Percentiles rank a stretch among this genome's conserved stretches.
These are phyloP conservation scores for Agrochola litura DNA, from an alignment of 2,888 invertebrate genomes.

Conservation along the genomic window DNA sequence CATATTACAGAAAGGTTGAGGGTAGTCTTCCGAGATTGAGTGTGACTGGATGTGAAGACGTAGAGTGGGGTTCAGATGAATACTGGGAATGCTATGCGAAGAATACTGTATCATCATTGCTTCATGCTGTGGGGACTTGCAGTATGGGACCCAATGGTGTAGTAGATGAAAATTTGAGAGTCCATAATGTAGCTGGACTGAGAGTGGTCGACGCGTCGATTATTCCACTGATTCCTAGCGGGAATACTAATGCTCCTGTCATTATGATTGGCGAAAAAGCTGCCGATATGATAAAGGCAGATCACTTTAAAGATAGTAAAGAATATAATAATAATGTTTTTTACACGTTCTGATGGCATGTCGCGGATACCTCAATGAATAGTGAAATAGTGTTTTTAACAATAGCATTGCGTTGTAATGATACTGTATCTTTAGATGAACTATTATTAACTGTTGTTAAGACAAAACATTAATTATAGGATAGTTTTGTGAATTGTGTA, in stretches of 20 bases:
- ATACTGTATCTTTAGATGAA: neutral
- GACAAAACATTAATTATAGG: neutral
- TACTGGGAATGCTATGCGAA: conserved; percentile 92
- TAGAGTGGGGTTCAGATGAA: conserved; percentile 87
- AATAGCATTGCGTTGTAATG: neutral
- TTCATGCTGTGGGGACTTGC: conserved; percentile 90
- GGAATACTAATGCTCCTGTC: conserved; percentile 82
- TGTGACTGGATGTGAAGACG: conserved; percentile 88
- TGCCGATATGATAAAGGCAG: conserved; percentile 84
- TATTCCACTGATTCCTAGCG: conserved; percentile 83
- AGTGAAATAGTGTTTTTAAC: neutral
- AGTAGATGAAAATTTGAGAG: conserved; percentile 80
- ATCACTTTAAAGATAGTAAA: conserved; percentile 52
- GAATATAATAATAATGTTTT: neutral
- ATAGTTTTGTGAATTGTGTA: neutral
- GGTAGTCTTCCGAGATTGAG: conserved; percentile 73
- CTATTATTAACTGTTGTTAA: neutral
- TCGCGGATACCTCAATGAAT: neutral
- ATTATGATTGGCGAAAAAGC: conserved; percentile 88
- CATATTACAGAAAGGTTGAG: conserved; percentile 74
- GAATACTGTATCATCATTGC: conserved; percentile 90
- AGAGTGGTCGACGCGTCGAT: conserved; percentile 84
- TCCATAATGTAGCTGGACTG: conserved; percentile 77
- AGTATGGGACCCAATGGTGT: conserved; percentile 82
- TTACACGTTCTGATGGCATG: neutral